A percentile compares a stretch with the other conserved stretches of the same genome.
phyloP scores from a whole-genome alignment of 1,140 invertebrate species.

The Drosophila simulans region DNA sequence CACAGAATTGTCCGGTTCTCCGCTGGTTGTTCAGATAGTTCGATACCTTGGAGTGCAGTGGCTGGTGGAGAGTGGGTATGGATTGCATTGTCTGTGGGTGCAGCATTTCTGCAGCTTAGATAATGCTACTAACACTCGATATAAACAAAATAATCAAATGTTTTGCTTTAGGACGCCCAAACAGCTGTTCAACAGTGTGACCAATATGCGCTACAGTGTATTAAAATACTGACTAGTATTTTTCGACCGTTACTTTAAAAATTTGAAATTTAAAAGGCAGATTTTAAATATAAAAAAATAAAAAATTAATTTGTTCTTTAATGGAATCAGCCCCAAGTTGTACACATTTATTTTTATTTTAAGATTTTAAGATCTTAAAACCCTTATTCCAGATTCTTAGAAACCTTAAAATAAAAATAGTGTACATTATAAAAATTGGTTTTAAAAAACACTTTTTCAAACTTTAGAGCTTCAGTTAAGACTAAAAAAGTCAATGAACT shows the following conservation, averaged over 20 bases:
- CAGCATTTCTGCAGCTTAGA: conserved; percentile 5
- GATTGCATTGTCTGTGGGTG: conserved; percentile 22
- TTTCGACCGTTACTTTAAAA: conserved; percentile 3
- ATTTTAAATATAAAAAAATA: too few species aligned
- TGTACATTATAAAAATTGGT: too few species aligned
- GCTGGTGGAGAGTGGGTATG: conserved; percentile 69
- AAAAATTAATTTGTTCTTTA: too few species aligned
- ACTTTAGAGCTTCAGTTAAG: too few species aligned
- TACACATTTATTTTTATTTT: too few species aligned
- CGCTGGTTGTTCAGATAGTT: conserved; percentile 80
- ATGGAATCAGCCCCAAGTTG: too few species aligned
- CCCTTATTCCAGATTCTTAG: too few species aligned
- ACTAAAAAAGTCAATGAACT: too few species aligned
- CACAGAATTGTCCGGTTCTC: conserved; percentile 74
- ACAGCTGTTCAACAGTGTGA: conserved; percentile 27
- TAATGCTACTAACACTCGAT: neutral
- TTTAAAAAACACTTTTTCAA: too few species aligned
- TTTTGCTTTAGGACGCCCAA: conserved; percentile 12
- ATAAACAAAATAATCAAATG: conserved; percentile 18
- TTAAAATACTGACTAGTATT: neutral
- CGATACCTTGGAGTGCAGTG: conserved; percentile 76
- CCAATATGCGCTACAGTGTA: neutral
- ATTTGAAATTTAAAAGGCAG: neutral
- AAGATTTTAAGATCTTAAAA: too few species aligned
- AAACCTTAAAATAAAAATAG: neutral